Evolutionary conservation across 2,888 invertebrate genomes (phyloP).

Genomic region (Itoplectis maculator): DNA sequence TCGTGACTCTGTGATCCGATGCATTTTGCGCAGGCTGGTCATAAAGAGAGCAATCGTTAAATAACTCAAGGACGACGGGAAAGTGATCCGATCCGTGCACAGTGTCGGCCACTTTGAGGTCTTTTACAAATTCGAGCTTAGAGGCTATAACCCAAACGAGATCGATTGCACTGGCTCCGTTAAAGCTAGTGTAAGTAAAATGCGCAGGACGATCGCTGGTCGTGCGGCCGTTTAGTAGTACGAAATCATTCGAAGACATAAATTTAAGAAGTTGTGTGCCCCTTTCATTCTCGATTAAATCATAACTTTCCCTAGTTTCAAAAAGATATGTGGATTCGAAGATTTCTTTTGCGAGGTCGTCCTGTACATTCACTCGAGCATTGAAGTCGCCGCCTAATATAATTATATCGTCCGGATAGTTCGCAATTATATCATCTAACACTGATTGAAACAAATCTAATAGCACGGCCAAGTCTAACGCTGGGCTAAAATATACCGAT

Average conservation of each 20-base stretch:
- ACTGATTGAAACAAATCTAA: constrained; percentile 13
- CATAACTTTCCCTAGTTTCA: constrained; percentile 14
- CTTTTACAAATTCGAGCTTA: not conserved
- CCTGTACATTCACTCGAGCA: constrained; percentile 4
- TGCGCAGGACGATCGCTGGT: constrained; percentile 32
- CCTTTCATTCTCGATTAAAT: not conserved
- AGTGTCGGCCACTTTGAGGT: not conserved
- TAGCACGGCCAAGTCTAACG: constrained; percentile 17
- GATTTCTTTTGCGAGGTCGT: not conserved
- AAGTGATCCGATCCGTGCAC: constrained; percentile 43
- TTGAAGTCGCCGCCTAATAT: constrained; percentile 29
- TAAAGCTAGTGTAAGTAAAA: constrained; percentile 10
- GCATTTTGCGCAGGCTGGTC: not conserved
- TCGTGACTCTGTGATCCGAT: not conserved
- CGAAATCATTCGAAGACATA: constrained; percentile 23
- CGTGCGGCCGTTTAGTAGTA: constrained; percentile 38
- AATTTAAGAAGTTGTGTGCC: constrained; percentile 13
- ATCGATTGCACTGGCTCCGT: constrained; percentile 33
- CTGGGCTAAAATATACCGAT: constrained; percentile 20
- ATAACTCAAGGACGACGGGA: not conserved
- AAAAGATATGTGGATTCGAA: constrained; percentile 2
- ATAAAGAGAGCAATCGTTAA: not conserved
- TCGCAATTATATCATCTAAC: constrained; percentile 6
- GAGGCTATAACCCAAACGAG: constrained; percentile 32
- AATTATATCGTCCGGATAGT: constrained; percentile 15